Conservation (phyloP, 2,113 vertebrate species). For the Ptilonorhynchus violaceus region DNA sequence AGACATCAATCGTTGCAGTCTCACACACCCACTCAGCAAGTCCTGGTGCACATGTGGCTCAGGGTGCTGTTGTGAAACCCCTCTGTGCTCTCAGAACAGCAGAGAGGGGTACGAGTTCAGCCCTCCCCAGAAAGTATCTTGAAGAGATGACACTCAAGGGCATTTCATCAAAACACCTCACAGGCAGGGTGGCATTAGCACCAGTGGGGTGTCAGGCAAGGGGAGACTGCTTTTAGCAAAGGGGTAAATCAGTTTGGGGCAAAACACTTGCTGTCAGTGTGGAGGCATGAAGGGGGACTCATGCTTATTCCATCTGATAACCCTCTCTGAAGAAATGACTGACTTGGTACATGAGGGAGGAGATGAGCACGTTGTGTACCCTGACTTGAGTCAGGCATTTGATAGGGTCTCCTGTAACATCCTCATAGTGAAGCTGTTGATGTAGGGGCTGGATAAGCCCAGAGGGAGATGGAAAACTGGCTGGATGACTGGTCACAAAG, state of each 20-base stretch:
- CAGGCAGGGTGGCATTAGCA: neutral
- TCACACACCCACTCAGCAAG: neutral
- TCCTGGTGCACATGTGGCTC: neutral
- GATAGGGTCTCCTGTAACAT: rapidly evolving
- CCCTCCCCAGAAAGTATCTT: neutral
- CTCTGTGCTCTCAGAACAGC: neutral
- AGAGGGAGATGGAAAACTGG: neutral
- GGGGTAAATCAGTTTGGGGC: neutral
- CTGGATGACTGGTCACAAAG: neutral
- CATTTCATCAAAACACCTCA: neutral
- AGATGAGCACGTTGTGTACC: neutral
- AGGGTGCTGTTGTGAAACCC: neutral
- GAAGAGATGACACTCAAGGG: neutral
- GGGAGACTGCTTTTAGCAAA: neutral
- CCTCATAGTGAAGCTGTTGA: neutral
- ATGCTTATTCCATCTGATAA: neutral
- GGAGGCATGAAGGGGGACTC: neutral
- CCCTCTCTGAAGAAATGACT: neutral
- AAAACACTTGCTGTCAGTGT: neutral
- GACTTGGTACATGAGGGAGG: neutral
- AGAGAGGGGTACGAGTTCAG: neutral
- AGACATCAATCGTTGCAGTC: neutral
- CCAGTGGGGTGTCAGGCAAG: neutral
- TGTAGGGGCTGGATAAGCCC: neutral
- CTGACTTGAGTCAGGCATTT: neutral